phyloP scores from a whole-genome alignment of 2,888 invertebrate species.

The Epinotia nisella region DNA sequence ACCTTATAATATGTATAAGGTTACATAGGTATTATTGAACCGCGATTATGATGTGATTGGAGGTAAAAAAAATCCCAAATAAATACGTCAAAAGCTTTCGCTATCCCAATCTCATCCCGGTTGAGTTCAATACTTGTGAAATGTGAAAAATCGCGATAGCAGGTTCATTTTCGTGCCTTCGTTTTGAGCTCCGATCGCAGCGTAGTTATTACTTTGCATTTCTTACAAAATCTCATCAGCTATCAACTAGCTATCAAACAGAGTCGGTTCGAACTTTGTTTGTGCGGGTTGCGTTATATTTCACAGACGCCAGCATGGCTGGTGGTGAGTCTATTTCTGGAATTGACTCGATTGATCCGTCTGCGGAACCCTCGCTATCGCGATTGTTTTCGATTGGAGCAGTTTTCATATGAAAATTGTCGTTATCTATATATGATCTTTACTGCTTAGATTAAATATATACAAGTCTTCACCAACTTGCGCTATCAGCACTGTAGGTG shows the following conservation, averaged over 20 bases:
- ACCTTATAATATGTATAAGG: too few relatives aligned
- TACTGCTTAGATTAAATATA: too few relatives aligned
- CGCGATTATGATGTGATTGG: too few relatives aligned
- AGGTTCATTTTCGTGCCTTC: not conserved
- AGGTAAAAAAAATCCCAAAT: too few relatives aligned
- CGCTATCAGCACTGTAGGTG: too few relatives aligned
- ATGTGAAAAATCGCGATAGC: not conserved
- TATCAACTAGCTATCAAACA: not conserved
- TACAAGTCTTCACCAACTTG: too few relatives aligned
- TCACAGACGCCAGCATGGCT: slow-evolving; percentile 47
- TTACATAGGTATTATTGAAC: too few relatives aligned
- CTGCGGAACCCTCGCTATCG: slow-evolving; percentile 17
- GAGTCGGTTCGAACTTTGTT: slow-evolving; percentile 36
- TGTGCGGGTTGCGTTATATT: slow-evolving; percentile 42
- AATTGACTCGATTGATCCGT: slow-evolving; percentile 20
- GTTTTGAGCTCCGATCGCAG: not conserved
- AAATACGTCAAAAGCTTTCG: too few relatives aligned
- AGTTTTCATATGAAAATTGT: not conserved
- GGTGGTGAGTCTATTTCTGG: slow-evolving; percentile 34
- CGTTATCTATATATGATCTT: too few relatives aligned
- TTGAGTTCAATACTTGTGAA: too few relatives aligned
- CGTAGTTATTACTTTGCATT: not conserved
- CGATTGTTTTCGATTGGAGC: not conserved
- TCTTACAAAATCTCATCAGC: slow-evolving; percentile 7
- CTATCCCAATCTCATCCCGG: too few relatives aligned